These are phyloP conservation scores for Imbricaverruca yamaguchii DNA, from an alignment of 2,888 invertebrate genomes.

Conservation along the genomic window DNA sequence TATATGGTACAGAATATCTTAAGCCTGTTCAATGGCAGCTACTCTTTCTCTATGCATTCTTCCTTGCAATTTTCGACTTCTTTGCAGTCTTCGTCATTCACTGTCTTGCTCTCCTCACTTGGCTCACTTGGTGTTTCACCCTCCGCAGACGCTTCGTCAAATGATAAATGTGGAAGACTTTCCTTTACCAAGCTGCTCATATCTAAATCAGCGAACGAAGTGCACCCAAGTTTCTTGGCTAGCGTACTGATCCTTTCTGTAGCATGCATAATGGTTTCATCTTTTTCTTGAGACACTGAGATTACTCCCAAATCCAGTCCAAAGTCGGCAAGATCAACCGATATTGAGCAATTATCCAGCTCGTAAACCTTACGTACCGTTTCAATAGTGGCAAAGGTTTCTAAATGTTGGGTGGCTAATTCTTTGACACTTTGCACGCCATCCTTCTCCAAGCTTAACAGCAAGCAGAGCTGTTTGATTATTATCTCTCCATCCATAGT, in stretches of 20 bases:
- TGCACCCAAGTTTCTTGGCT: not conserved
- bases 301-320: not conserved
- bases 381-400: not conserved
- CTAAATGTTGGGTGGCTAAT: not conserved
- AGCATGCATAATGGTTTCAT: constrained; percentile 1
- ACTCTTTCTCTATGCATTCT: too few relatives aligned
- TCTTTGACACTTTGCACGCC: not conserved
- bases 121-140: not conserved
- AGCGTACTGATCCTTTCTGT: not conserved
- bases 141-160: not conserved
- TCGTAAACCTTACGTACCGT: not conserved
- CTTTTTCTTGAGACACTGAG: not conserved
- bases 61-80: too few relatives aligned
- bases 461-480: not conserved
- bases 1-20: too few relatives aligned
- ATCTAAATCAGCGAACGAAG: not conserved
- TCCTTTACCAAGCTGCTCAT: constrained; percentile 4
- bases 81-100: too few relatives aligned
- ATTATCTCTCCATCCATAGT: not conserved
- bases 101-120: not conserved
- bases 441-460: not conserved
- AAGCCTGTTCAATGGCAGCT: too few relatives aligned
- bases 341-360: not conserved
- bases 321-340: not conserved
- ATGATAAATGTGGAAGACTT: not conserved